These are phyloP conservation scores for Tragelaphus strepsiceros DNA, from an alignment of 2,113 vertebrate species.

Conservation along the genomic window DNA sequence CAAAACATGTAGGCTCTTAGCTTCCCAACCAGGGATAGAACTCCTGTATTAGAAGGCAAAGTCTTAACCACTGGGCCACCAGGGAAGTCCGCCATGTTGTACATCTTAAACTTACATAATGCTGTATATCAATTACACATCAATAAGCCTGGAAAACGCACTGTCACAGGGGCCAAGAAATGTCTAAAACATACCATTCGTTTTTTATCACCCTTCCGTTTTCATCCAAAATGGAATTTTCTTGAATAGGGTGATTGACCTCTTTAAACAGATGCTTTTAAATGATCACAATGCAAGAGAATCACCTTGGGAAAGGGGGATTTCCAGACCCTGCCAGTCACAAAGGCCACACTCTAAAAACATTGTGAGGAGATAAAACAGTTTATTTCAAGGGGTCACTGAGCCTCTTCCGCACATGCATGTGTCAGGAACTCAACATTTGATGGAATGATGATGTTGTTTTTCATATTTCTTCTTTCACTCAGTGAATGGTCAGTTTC, in stretches of 20 bases:
- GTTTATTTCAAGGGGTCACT: not conserved
- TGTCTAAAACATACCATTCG: not conserved
- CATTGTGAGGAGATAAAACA: not conserved
- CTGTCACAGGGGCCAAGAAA: not conserved
- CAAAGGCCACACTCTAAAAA: not conserved
- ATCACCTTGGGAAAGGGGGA: not conserved
- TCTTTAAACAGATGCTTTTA: not conserved
- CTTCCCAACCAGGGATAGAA: not conserved
- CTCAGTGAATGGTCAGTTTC: not conserved
- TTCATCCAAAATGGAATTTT: not conserved
- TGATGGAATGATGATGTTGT: not conserved
- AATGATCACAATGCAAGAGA: not conserved
- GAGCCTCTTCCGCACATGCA: not conserved
- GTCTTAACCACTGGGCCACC: not conserved
- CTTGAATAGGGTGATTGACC: not conserved
- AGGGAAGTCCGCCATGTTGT: not conserved
- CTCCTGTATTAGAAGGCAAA: not conserved
- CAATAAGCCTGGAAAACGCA: not conserved
- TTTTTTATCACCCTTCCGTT: not conserved
- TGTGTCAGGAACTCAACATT: not conserved
- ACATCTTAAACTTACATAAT: not conserved
- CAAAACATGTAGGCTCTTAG: not conserved
- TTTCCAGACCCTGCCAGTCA: not conserved
- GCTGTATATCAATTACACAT: not conserved
- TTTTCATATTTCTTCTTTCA: conserved; percentile 30